Conservation (phyloP, 2,113 vertebrate species). For the Anas platyrhynchos region DNA sequence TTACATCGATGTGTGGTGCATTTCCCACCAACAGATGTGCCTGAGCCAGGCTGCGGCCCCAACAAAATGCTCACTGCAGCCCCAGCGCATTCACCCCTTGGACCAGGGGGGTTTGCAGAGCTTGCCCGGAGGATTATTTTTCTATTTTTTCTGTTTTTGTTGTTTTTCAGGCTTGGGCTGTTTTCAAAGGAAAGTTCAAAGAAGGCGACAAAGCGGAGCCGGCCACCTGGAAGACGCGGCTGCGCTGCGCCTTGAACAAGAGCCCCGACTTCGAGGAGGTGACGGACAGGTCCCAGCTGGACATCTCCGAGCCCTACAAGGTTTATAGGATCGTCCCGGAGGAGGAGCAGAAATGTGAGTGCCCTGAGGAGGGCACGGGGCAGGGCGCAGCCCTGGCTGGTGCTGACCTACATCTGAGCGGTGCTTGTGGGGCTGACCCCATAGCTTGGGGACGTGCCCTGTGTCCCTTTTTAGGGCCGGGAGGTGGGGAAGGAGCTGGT, state of each 20-base stretch:
- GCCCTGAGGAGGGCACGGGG: accelerated
- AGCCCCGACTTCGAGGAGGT: slow-evolving; percentile 99
- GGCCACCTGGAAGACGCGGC: slow-evolving; percentile 97
- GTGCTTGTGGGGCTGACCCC: neutral
- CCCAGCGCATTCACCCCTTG: neutral
- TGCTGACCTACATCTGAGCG: neutral
- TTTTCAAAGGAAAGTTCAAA: slow-evolving; percentile 99
- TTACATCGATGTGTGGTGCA: neutral
- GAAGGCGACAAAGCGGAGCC: slow-evolving; percentile 97
- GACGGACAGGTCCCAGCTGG: slow-evolving; percentile 94
- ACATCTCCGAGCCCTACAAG: slow-evolving; percentile 98
- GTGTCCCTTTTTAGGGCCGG: neutral
- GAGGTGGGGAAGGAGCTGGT: neutral
- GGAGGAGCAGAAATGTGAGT: slow-evolving; percentile 95
- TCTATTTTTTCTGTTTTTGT: neutral
- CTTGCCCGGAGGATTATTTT: neutral
- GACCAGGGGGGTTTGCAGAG: neutral
- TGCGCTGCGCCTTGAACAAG: slow-evolving; percentile 97
- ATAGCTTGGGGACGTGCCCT: too few species aligned
- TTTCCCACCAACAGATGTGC: neutral
- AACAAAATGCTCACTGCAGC: neutral
- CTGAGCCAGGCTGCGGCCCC: neutral
- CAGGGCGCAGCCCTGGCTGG: neutral
- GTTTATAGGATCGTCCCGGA: slow-evolving; percentile 97
- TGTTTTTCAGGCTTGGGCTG: slow-evolving; percentile 89